Evolutionary conservation across 92 coral and sea anemone genomes (phyloP).

Genomic region (Ricordea florida): DNA sequence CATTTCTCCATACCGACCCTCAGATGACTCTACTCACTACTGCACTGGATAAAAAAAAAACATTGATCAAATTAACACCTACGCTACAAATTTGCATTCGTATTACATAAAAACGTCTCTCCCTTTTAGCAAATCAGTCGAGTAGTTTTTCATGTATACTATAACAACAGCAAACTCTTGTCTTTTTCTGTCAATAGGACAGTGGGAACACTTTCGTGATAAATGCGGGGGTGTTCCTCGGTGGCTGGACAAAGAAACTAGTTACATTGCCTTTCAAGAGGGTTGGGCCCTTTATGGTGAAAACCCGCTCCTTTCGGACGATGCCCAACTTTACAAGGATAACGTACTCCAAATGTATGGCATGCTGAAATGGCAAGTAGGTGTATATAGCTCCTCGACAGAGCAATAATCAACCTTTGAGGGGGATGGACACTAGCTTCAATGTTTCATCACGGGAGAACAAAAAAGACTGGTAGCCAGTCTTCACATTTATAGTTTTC

Average conservation of each 20-base stretch:
- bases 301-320: slow-evolving; percentile 74
- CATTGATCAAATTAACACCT: no score
- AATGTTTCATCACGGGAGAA: no score
- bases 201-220: slow-evolving; percentile 79
- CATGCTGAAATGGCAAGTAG: slow-evolving; percentile 89
- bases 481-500: background rate
- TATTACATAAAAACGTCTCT: no score
- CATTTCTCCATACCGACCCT: no score
- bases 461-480: no score
- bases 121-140: no score
- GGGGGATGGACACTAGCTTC: background rate
- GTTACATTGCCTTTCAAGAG: slow-evolving; percentile 77
- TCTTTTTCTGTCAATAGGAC: slow-evolving; percentile 42
- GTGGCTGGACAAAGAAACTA: slow-evolving; percentile 70
- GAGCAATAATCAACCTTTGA: no score
- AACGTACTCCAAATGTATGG: slow-evolving; percentile 72
- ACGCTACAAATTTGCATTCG: no score
- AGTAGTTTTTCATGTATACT: no score
- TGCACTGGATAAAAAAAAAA: no score
- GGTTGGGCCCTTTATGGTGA: slow-evolving; percentile 87
- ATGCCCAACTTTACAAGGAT: slow-evolving; percentile 60
- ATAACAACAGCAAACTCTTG: no score
- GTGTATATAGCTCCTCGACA: background rate
- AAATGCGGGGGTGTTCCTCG: slow-evolving; percentile 73
- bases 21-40: no score